Percentiles rank a stretch among this genome's conserved stretches.
Conservation (phyloP, 2,797 vertebrate species). For the Hippoglossus hippoglossus region DNA sequence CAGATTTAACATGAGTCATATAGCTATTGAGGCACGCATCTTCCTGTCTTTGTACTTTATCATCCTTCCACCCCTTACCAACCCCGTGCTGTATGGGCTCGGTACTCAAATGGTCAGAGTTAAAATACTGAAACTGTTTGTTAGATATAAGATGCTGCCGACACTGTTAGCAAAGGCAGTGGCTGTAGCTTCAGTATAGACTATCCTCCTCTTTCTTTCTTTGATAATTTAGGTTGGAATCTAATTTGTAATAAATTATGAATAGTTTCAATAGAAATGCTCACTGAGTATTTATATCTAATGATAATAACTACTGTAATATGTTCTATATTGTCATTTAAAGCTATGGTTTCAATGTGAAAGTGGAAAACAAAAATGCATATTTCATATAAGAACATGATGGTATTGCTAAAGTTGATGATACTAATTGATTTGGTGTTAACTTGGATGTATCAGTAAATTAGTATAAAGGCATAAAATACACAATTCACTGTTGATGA, state of each 20-base stretch:
- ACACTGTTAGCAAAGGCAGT: conserved; percentile 9
- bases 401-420: neutral
- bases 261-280: neutral
- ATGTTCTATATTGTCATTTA: neutral
- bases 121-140: conserved; percentile 50
- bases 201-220: neutral
- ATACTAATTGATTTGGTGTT: neutral
- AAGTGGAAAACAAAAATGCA: neutral
- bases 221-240: neutral
- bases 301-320: neutral
- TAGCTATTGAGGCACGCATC: conserved; percentile 29
- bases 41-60: conserved; percentile 68
- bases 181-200: neutral
- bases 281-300: too few species aligned
- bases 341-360: neutral
- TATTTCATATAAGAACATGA: neutral
- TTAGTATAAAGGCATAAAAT: too few species aligned
- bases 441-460: neutral
- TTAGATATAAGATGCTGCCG: conserved; percentile 33
- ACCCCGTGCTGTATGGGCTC: conserved; percentile 74
- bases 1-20: conserved; percentile 63
- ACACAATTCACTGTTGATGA: neutral
- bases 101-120: conserved; percentile 55
- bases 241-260: neutral
- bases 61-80: conserved; percentile 57